Percentiles rank a stretch among this genome's conserved stretches.
phyloP scores from a whole-genome alignment of 2,797 vertebrate genomes.

The Tadarida brasiliensis region DNA sequence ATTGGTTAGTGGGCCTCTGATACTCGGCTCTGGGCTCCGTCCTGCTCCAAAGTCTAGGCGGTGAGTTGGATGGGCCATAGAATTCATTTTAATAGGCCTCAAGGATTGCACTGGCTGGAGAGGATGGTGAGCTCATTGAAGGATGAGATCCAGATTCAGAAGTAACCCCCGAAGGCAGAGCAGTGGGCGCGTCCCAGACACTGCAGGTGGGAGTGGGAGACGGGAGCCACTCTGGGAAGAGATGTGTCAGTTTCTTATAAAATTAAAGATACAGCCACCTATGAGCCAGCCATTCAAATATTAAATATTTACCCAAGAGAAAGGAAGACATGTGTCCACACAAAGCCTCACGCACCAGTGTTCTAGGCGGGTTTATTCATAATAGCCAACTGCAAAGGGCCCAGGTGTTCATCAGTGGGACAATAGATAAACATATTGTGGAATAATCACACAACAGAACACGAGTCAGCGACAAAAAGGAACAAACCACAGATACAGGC shows the following conservation, averaged over 20 bases:
- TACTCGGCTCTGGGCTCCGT: background rate
- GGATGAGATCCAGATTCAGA: background rate
- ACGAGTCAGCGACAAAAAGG: background rate
- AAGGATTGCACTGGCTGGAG: background rate
- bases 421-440: background rate
- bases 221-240: background rate
- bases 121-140: background rate
- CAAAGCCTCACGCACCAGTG: background rate
- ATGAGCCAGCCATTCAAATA: background rate
- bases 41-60: background rate
- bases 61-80: background rate
- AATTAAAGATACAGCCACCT: background rate
- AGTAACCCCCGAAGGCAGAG: background rate
- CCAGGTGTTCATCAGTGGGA: background rate
- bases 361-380: background rate
- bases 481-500: background rate
- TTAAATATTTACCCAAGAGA: constrained; percentile 1
- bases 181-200: background rate
- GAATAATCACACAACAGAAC: background rate
- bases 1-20: background rate
- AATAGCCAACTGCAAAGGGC: background rate
- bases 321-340: background rate
- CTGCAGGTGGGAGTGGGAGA: background rate
- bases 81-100: background rate
- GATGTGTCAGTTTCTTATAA: background rate